Base-by-base conservation (phyloP, 1,140 invertebrate genomes). In the Globodera rostochiensis region DNA sequence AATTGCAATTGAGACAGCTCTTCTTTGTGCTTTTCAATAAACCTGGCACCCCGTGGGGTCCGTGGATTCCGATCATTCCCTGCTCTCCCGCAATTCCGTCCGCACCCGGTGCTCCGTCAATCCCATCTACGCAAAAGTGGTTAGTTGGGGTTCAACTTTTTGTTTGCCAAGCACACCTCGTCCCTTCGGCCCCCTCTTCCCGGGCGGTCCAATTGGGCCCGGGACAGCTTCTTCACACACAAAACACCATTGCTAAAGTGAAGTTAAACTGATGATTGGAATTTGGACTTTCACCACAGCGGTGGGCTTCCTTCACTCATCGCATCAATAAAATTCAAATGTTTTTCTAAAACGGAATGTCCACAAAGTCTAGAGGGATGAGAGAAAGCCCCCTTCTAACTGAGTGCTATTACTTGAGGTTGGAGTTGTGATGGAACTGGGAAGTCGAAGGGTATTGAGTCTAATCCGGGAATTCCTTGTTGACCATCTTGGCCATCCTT, bases 181-280 rank as follows among this genome's bases (percentile, higher is more conserved):
- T 77, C 74, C 74, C 15, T 53, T 77, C 19, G 64, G 74, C 7
- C 74, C 74, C 64, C 25, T 77, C 25, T 60, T n/a, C 19, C 74
- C 74, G 13, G 25, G 47, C 45, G 74, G 74, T 8, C 74, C 74
- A 45, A 60, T 77, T 53, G 21, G 53, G 3, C 74, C 74, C 19
- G 53, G 74, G 15, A 53, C 46, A n/a, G 53, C 47, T 25, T 77
- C 74, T 45, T 69, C 74, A 36, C 74, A 77, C 7, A 77, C 74
- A 25, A 77, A 77, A 60, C 74, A 77, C 74, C 74, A 77, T 19
- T 77, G 53, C 74, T 77, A 77, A 64, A 77, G 25, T 15, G 46
- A 77, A 77, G 9, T 15, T 36, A 50, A 49, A 25, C 36, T 36
- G 36, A 36, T 21, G 15, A 76, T 76, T 6, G 49, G 71, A 15